Evolutionary conservation across 1,140 invertebrate genomes (phyloP).

Genomic region (Caerostris darwini): DNA sequence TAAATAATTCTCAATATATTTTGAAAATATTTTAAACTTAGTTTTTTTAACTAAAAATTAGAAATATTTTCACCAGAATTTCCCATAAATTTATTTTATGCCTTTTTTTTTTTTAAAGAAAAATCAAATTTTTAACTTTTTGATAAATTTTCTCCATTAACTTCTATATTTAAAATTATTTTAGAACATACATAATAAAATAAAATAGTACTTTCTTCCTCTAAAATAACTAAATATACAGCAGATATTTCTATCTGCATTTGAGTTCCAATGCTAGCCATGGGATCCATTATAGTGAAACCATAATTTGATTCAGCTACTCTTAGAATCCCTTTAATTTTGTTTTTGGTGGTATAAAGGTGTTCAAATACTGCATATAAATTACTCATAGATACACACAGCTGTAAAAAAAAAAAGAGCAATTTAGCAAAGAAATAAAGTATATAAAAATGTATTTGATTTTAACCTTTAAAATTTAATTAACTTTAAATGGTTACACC

Average conservation of each 20-base stretch:
- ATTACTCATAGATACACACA: conserved; percentile 66
- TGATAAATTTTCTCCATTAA: background rate
- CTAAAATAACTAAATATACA: background rate
- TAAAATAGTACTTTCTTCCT: conserved; percentile 28
- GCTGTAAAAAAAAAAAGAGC: background rate
- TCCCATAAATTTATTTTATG: background rate
- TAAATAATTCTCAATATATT: too few species aligned
- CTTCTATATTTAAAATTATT: background rate
- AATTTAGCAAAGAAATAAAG: background rate
- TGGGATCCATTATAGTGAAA: conserved; percentile 51
- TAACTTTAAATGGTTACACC: too few species aligned
- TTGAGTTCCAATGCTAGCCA: conserved; percentile 33
- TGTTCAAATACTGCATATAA: conserved; percentile 63
- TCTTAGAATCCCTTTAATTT: conserved; percentile 45
- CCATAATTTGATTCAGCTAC: conserved; percentile 39
- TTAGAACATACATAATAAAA: background rate
- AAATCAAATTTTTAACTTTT: background rate
- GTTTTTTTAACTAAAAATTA: background rate
- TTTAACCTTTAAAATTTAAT: too few species aligned
- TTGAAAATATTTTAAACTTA: too few species aligned
- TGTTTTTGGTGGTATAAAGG: conserved; percentile 28
- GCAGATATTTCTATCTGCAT: conserved; percentile 4
- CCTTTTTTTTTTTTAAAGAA: background rate
- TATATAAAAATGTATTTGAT: background rate
- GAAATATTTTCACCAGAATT: background rate